Evolutionary conservation across 2,888 invertebrate species (phyloP).

Genomic region (Hydraecia micacea): DNA sequence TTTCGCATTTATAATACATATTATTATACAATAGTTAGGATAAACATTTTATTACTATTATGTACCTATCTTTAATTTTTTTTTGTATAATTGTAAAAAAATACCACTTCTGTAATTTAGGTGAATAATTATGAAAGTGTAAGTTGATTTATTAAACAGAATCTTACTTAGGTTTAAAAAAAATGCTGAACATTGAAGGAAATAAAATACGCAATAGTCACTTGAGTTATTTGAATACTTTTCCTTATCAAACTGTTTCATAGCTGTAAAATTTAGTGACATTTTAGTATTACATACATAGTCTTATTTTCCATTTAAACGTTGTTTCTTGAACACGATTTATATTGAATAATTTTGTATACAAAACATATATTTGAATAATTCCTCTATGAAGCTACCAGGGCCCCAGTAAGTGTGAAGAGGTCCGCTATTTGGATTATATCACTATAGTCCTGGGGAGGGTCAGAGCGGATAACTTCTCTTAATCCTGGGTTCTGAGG

Average conservation of each 20-base stretch:
- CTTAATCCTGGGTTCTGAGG: slow-evolving; percentile 80
- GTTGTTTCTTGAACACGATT: not conserved
- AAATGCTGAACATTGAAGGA: not conserved
- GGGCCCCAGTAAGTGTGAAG: slow-evolving; percentile 75
- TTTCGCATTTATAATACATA: too few relatives aligned
- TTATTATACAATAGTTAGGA: too few relatives aligned
- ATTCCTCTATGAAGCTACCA: slow-evolving; percentile 67
- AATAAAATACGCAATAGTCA: not conserved
- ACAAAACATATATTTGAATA: slow-evolving; percentile 29
- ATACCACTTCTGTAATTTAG: not conserved
- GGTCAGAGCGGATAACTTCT: slow-evolving; percentile 78
- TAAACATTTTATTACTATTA: too few relatives aligned
- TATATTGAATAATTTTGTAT: not conserved
- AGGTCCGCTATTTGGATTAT: slow-evolving; percentile 79
- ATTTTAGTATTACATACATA: not conserved
- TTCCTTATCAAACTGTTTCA: not conserved
- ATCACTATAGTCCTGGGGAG: slow-evolving; percentile 76
- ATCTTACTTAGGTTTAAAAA: not conserved
- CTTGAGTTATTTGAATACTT: not conserved
- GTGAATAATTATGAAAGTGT: not conserved
- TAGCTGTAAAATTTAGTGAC: too few relatives aligned
- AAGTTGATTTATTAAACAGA: too few relatives aligned
- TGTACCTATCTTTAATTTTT: not conserved
- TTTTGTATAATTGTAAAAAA: not conserved
- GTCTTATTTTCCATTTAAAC: not conserved